phyloP scores from a whole-genome alignment of 2,888 invertebrate genomes.

The Plebejus anna region DNA sequence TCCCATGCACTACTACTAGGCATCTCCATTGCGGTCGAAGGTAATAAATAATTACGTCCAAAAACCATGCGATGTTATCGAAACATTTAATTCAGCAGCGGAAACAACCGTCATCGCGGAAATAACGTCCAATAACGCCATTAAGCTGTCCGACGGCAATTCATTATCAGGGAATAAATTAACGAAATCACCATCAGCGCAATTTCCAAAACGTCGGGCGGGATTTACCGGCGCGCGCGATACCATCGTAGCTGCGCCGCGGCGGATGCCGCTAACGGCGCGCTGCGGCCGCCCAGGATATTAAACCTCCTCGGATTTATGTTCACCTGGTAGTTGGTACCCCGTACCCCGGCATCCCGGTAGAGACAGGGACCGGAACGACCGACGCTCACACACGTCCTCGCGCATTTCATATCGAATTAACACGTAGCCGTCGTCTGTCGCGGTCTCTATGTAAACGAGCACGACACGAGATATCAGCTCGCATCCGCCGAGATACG shows the following conservation, averaged over 20 bases:
- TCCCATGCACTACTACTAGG: neutral
- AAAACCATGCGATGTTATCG: neutral
- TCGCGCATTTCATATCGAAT: neutral
- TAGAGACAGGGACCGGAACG: neutral
- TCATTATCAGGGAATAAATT: slow-evolving; percentile 4
- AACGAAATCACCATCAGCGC: slow-evolving; percentile 1
- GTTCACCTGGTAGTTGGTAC: neutral
- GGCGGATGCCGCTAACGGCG: slow-evolving; percentile 14
- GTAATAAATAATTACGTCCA: neutral
- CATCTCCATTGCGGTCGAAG: neutral
- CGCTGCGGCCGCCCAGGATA: slow-evolving; percentile 7
- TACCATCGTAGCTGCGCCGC: neutral
- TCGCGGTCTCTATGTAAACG: neutral
- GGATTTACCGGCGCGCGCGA: slow-evolving; percentile 6
- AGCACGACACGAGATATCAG: neutral
- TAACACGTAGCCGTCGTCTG: neutral
- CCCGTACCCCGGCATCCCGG: neutral
- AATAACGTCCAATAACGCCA: slow-evolving; percentile 1
- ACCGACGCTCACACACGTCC: neutral
- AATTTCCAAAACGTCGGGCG: slow-evolving; percentile 11
- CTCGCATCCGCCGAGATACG: neutral
- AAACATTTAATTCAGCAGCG: neutral
- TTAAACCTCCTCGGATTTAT: slow-evolving; percentile 8
- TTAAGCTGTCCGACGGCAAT: slow-evolving; percentile 4
- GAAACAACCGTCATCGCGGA: slow-evolving; percentile 4